phyloP scores from a whole-genome alignment of 1,140 invertebrate genomes.

The Cylas formicarius region DNA sequence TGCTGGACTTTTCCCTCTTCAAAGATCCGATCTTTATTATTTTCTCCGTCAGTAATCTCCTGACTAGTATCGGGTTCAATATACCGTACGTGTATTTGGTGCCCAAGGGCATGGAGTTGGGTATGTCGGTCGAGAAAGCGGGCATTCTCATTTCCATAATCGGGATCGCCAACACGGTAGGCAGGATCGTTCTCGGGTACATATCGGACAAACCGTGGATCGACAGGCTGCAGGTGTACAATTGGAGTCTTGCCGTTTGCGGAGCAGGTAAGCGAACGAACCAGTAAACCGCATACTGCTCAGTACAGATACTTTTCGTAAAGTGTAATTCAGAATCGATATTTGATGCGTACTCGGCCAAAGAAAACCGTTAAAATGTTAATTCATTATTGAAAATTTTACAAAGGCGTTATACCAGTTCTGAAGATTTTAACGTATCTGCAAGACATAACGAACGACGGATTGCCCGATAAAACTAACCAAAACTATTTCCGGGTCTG shows the following conservation, averaged over 20 bases:
- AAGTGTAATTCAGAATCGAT: no score
- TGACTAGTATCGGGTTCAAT: constrained; percentile 94
- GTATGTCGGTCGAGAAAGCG: constrained; percentile 49
- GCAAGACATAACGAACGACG: no score
- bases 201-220: constrained; percentile 81
- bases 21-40: constrained; percentile 82
- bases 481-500: no score
- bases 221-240: constrained; percentile 84
- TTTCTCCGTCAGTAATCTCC: constrained; percentile 89
- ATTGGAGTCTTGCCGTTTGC: constrained; percentile 74
- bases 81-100: constrained; percentile 84
- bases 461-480: no score
- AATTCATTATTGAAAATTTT: no score
- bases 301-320: no score
- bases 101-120: constrained; percentile 54
- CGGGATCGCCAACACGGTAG: constrained; percentile 82
- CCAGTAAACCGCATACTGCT: no score
- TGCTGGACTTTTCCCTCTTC: constrained; percentile 79
- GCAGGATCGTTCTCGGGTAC: constrained; percentile 77
- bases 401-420: no score
- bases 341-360: no score
- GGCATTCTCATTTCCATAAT: constrained; percentile 69
- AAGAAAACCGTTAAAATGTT: no score
- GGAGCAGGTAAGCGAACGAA: constrained; percentile 63
- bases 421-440: no score